Percentiles rank a stretch among this genome's conserved stretches.
These are phyloP conservation scores for Cosmopolites sordidus DNA, from an alignment of 2,888 invertebrate species.

Conservation along the genomic window DNA sequence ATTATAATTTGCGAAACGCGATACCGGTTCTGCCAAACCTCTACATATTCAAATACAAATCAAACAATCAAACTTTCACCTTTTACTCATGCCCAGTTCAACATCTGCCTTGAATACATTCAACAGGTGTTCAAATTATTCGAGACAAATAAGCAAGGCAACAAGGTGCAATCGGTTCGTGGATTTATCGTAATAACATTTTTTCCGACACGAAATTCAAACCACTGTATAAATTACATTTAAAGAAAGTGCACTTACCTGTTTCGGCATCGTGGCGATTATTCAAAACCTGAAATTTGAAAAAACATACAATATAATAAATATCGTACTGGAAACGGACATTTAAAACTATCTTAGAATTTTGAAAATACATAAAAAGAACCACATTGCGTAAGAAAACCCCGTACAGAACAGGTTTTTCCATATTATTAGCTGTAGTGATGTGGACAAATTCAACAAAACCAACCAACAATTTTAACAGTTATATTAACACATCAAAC, in stretches of 20 bases:
- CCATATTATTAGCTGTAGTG: conserved; percentile 21
- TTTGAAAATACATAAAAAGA: no score
- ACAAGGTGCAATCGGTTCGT: no score
- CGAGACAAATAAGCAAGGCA: no score
- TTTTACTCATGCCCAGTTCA: background rate
- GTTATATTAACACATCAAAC: conserved; percentile 10
- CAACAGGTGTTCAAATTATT: conserved; percentile 1
- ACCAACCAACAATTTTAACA: conserved; percentile 10
- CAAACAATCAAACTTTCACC: conserved; percentile 6
- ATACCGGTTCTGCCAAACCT: background rate
- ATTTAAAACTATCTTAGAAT: no score
- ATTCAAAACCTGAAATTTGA: conserved; percentile 32
- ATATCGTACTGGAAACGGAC: no score
- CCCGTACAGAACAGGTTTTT: conserved; percentile 21
- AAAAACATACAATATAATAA: no score
- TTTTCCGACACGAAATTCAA: background rate
- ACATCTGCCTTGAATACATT: background rate
- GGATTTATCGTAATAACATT: no score
- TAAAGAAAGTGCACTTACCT: conserved; percentile 32
- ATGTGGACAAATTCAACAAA: conserved; percentile 19
- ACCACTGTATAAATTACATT: background rate
- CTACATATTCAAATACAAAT: background rate
- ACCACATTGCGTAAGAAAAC: conserved; percentile 18
- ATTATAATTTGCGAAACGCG: no score
- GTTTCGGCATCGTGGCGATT: conserved; percentile 46